Base-by-base conservation (phyloP, 2,113 vertebrate genomes). In the Toxotes chatareus region DNA sequence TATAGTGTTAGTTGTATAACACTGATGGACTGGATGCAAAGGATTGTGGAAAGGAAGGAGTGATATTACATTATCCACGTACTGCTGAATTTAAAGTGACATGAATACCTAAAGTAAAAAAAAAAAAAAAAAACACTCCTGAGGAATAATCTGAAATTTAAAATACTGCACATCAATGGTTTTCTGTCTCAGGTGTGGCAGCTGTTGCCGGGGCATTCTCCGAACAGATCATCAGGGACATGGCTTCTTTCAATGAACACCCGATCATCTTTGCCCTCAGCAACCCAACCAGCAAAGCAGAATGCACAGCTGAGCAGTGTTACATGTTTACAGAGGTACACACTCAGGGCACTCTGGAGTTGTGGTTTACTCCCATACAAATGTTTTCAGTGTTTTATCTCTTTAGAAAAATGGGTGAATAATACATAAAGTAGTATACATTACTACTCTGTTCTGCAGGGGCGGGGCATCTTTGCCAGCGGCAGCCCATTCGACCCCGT, bases 241-340 rank as follows among this genome's bases (percentile, higher is more conserved):
- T 99, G 98, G 97, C 98, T 56, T 89, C 93, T 60, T 95, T 97
- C 84, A 99, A 99, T 55, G 62, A 99, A 61, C 93, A 42, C 8
- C 98, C 98, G 3, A 96, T 99, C 80, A 97, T 99, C 93, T 99
- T 99, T 79, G 98, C 98, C 75, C 96, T 99, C 89, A 99, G 98
- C 92, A 99, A 99, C 88, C 98, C 98, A 3, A 99, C 98, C 63
- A 99, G 97, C 93, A 99, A 99, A 94, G 97, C 98, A 12, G 98
- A 99, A 86, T 99, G 98, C 81, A 98, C 97, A 16, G 98, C 98
- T 59, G 97, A 99, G 89, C 97, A 99, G 90, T 99, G 98, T 89
- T 99, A 99, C 93, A 93, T 86, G 21, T 76, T 97, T 17, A 98
- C 98, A 73, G 89, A 98, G 97, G 98, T 99, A 95, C 87, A 78